These are phyloP conservation scores for Electrona antarctica DNA, from an alignment of 2,113 vertebrate species.

Conservation along the genomic window DNA sequence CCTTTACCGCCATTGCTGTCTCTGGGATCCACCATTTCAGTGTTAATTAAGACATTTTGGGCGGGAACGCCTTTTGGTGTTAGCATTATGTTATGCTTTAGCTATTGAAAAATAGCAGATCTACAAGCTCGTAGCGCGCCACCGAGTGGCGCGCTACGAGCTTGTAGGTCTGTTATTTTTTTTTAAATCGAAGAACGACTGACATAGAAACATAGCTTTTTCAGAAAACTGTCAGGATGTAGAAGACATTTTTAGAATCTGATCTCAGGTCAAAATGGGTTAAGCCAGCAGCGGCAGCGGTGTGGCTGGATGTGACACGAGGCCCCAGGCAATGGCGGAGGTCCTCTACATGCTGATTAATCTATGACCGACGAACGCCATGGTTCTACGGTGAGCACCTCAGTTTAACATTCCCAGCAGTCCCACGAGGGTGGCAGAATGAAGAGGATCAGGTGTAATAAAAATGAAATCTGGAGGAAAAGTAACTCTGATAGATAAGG, in stretches of 20 bases:
- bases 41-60: constrained; percentile 66
- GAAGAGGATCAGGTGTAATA: constrained; percentile 64
- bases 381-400: constrained; percentile 19
- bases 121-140: too few relatives aligned
- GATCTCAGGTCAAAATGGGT: too few relatives aligned
- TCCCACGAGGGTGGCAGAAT: not conserved
- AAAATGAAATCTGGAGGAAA: constrained; percentile 72
- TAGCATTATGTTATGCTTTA: too few relatives aligned
- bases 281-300: constrained; percentile 39
- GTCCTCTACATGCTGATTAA: constrained; percentile 59
- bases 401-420: constrained; percentile 40
- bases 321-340: constrained; percentile 33
- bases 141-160: too few relatives aligned
- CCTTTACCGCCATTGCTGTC: constrained; percentile 54
- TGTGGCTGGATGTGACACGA: constrained; percentile 50
- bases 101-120: too few relatives aligned
- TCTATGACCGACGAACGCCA: constrained; percentile 53
- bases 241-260: too few relatives aligned
- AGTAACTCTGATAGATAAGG: constrained; percentile 75
- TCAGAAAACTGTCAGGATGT: too few relatives aligned
- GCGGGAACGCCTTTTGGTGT: too few relatives aligned
- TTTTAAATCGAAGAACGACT: too few relatives aligned
- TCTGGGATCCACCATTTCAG: constrained; percentile 44
- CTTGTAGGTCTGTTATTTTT: too few relatives aligned
- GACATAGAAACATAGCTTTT: too few relatives aligned